These are phyloP conservation scores for Aphodius sticticus DNA, from an alignment of 2,888 invertebrate species.

Conservation along the genomic window DNA sequence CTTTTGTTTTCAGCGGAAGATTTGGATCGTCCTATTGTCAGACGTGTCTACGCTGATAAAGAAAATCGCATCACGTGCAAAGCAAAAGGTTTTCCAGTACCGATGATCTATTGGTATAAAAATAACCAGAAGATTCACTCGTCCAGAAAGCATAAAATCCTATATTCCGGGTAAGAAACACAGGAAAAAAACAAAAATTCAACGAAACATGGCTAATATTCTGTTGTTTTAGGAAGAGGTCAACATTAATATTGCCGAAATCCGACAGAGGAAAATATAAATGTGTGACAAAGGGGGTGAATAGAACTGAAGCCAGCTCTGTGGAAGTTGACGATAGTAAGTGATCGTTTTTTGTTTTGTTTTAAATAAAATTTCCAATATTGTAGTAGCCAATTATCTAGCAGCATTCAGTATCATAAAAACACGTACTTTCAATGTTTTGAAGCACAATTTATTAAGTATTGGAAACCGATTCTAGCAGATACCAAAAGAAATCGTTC, in stretches of 20 bases:
- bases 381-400: too few relatives aligned
- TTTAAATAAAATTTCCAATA: too few relatives aligned
- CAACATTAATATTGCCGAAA: neutral
- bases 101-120: conserved; percentile 84
- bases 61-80: conserved; percentile 74
- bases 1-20: conserved; percentile 11
- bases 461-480: too few relatives aligned
- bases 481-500: too few relatives aligned
- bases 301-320: neutral
- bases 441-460: too few relatives aligned
- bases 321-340: neutral
- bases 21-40: conserved; percentile 6
- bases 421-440: too few relatives aligned
- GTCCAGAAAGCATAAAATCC: conserved; percentile 15
- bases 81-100: conserved; percentile 80
- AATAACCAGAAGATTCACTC: conserved; percentile 73
- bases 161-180: conserved; percentile 17
- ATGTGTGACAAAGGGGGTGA: neutral
- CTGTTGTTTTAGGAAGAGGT: neutral
- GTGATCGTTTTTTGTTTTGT: neutral
- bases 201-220: neutral
- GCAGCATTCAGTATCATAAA: too few relatives aligned
- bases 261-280: neutral
- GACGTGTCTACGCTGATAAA: conserved; percentile 28
- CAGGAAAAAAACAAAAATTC: neutral